A percentile compares a stretch with the other conserved stretches of the same genome.
phyloP scores from a whole-genome alignment of 2,113 vertebrate genomes.

The Oostethus manadensis region DNA sequence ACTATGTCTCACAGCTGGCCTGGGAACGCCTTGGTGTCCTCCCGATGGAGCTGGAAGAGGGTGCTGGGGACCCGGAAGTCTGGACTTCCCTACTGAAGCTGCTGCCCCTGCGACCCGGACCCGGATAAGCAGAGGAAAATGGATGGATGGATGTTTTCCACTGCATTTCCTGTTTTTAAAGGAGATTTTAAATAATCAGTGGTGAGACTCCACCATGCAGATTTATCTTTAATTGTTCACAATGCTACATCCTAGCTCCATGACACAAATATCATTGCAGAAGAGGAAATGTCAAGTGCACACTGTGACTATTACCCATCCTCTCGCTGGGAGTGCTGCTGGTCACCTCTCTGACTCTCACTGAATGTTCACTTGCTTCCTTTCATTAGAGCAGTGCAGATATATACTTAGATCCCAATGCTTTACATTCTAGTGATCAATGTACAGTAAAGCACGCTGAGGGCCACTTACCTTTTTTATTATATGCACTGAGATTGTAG shows the following conservation, averaged over 20 bases:
- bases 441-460: constrained; percentile 4
- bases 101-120: no score
- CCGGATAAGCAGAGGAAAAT: no score
- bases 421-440: neutral
- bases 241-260: constrained; percentile 17
- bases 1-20: no score
- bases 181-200: constrained; percentile 5
- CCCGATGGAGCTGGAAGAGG: no score
- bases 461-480: constrained; percentile 13
- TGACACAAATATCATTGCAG: constrained; percentile 9
- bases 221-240: neutral
- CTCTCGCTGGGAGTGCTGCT: neutral
- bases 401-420: constrained; percentile 6
- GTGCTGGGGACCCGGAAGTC: no score
- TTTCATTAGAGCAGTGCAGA: neutral
- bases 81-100: no score
- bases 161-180: constrained; percentile 1
- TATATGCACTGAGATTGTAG: constrained; percentile 20
- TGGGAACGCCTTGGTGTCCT: no score
- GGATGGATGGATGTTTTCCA: no score
- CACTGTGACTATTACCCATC: constrained; percentile 5
- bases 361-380: constrained; percentile 6
- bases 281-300: constrained; percentile 13
- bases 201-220: neutral
- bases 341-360: neutral